These are phyloP conservation scores for Coracias cyanogaster DNA, from an alignment of 2,797 vertebrate genomes.

Conservation along the genomic window DNA sequence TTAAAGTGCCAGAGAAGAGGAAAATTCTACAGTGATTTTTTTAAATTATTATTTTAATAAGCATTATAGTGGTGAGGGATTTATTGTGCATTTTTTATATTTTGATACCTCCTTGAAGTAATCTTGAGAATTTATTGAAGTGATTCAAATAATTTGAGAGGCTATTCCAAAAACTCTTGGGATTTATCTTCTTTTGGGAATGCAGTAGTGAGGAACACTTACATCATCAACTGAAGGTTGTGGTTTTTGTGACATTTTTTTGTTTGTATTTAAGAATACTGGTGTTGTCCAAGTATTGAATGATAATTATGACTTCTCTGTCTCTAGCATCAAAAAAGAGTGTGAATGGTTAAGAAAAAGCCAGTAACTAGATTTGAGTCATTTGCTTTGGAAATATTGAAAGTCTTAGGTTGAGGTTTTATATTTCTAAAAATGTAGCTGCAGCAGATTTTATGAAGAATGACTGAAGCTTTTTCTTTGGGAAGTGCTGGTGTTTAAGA, in stretches of 20 bases:
- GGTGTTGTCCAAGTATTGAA: background rate
- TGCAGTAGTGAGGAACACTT: background rate
- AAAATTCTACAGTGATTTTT: background rate
- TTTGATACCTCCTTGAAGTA: background rate
- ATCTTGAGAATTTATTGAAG: background rate
- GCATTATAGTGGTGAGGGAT: background rate
- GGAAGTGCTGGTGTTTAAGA: slow-evolving; percentile 51
- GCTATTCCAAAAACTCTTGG: background rate
- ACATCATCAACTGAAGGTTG: background rate
- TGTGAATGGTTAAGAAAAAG: background rate
- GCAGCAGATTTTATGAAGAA: slow-evolving; percentile 63
- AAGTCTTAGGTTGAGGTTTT: slow-evolving; percentile 40
- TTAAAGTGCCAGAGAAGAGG: background rate
- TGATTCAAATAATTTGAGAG: background rate
- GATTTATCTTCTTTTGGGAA: background rate
- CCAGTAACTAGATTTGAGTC: background rate
- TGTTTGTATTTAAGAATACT: background rate
- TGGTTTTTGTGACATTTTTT: background rate
- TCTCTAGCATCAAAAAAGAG: background rate
- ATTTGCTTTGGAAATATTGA: slow-evolving; percentile 46
- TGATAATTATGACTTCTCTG: background rate
- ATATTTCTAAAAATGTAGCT: slow-evolving; percentile 54
- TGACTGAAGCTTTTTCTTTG: slow-evolving; percentile 53
- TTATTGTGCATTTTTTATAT: background rate
- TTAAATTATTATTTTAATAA: background rate